phyloP scores from a whole-genome alignment of 2,888 invertebrate species.

The Campopleginae sp. region DNA sequence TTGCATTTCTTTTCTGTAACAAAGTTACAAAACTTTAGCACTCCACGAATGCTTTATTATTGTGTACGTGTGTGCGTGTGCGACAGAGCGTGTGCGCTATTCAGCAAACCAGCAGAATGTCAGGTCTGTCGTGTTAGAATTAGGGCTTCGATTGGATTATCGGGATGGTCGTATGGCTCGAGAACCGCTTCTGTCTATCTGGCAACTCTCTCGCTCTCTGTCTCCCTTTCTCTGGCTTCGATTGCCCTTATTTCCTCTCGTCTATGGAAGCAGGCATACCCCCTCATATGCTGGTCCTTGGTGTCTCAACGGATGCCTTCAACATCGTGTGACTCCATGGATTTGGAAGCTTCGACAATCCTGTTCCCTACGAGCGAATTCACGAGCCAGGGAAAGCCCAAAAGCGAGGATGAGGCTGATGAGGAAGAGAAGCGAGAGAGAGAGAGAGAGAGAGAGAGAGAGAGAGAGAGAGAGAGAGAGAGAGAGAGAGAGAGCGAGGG shows the following conservation, averaged over 20 bases:
- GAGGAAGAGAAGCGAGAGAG: conserved; percentile 42
- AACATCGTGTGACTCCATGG: conserved; percentile 64
- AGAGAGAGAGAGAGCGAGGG: conserved; percentile 20
- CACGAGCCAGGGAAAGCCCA: conserved; percentile 36
- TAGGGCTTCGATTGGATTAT: conserved; percentile 84
- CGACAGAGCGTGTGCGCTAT: conserved; percentile 79
- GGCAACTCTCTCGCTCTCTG: conserved; percentile 56
- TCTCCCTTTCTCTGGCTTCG: conserved; percentile 33
- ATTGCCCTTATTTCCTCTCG: conserved; percentile 32
- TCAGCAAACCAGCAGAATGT: conserved; percentile 83
- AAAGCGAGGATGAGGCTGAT: conserved; percentile 54
- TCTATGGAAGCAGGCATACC: conserved; percentile 40
- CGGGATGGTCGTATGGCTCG: conserved; percentile 74
- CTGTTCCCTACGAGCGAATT: conserved; percentile 61
- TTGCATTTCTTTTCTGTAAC: conserved; percentile 41
- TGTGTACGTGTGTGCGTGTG: conserved; percentile 79
- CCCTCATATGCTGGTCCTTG: conserved; percentile 56
- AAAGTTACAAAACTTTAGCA: conserved; percentile 72
- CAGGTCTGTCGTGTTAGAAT: conserved; percentile 82
- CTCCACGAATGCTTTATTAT: conserved; percentile 79
- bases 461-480: conserved; percentile 40
- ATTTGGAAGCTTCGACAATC: conserved; percentile 63
- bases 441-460: too few relatives aligned
- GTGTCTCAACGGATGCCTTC: conserved; percentile 68
- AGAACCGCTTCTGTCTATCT: conserved; percentile 64